These are phyloP conservation scores for Cotesia chilonis DNA, from an alignment of 1,140 invertebrate genomes.

Conservation along the genomic window DNA sequence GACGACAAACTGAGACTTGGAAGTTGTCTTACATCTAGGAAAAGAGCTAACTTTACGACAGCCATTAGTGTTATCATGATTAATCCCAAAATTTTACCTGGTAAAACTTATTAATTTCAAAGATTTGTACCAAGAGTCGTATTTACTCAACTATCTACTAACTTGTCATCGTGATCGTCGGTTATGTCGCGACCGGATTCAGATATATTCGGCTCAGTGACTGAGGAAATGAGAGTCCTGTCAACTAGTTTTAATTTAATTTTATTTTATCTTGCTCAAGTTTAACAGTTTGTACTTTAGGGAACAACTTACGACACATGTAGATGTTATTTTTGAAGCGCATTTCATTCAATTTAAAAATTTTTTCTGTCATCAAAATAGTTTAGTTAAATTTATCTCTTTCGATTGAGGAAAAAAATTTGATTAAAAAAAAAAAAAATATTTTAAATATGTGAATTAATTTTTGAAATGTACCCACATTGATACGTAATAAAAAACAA, in stretches of 20 bases:
- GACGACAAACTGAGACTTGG: slow-evolving; percentile 12
- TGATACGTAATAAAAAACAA: no score
- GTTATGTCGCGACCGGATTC: slow-evolving; percentile 35
- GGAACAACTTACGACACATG: no score
- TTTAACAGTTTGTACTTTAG: slow-evolving; percentile 14
- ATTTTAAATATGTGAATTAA: no score
- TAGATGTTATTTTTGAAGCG: no score
- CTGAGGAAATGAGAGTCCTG: slow-evolving; percentile 36
- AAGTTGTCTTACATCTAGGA: neutral
- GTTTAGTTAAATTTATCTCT: no score
- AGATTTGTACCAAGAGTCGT: neutral
- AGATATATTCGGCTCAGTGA: slow-evolving; percentile 24
- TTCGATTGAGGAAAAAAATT: no score
- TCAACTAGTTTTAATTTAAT: slow-evolving; percentile 44
- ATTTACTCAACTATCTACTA: neutral
- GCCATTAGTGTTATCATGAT: slow-evolving; percentile 24
- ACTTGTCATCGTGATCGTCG: slow-evolving; percentile 10
- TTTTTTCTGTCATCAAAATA: no score
- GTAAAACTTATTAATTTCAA: slow-evolving; percentile 17
- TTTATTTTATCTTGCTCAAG: slow-evolving; percentile 43
- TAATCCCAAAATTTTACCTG: slow-evolving; percentile 19
- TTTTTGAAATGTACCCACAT: no score
- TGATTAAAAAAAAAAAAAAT: no score
- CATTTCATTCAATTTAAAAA: no score
- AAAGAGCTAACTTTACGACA: slow-evolving; percentile 15